Base-by-base conservation (phyloP, 2,113 vertebrate genomes). In the Leucoraja erinaceus region DNA sequence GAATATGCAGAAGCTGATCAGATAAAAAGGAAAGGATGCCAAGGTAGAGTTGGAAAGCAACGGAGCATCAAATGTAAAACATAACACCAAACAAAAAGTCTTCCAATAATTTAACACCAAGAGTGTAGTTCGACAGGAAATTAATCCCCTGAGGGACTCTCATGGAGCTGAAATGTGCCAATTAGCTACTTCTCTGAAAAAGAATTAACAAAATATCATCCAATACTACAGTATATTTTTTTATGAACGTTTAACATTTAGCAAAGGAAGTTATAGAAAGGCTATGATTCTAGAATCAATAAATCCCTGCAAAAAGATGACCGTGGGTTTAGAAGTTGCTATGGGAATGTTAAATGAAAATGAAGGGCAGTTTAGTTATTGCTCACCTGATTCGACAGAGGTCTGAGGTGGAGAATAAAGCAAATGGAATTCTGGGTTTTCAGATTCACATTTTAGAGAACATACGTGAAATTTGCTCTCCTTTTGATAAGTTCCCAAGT, bases 41-140 rank as follows among this genome's bases (percentile, higher is more conserved):
- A 86, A 86, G 83, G 18, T 56, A 86, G 56, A 86, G 81, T 84
- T 84, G 25, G 81, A 84, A 84, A 84, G 25, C 56, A 61, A 86
- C 83, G n/a, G 5, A 61, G 56, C 56, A n/a, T 86, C 11, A n/a
- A 28, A 61, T n/a, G 56, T 56, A 86, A 86, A 61, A 61, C 25
- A 86, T 86, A n/a, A 86, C 28, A 61, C 25, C 56, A 86, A 86
- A 84, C 56, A 86, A 86, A 84, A 61, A 9, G 14, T 61, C 47
- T 61, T 86, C 22, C 83, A 86, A 61, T 86, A 61, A n/a, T 61
- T 86, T 86, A 86, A 86, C 83, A 31, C 56, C 83, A 61, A 61
- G 56, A 22, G n/a, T 77, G 75, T 77, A 86, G 54, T 61, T 59
- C 61, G 83, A 86, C 83, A 59, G 59, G 83, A 61, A 61, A 86